Evolutionary conservation across 1,140 invertebrate genomes (phyloP), one percentile per base, ranked within the genome.

Genomic region (Carposina sasakii): DNA sequence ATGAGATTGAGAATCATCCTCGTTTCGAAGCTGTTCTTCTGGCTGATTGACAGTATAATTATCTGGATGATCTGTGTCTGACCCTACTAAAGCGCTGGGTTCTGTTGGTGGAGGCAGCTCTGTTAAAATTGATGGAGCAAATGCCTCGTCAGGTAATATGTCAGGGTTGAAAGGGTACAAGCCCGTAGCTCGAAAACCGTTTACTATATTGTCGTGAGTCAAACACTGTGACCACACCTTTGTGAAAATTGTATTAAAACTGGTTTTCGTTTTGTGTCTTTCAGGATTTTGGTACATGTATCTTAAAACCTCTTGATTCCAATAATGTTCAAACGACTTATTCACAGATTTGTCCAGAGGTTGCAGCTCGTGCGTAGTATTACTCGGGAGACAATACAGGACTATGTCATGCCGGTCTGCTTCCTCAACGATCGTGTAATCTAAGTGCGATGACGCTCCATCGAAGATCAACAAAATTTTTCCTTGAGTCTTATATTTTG

Each of bases 291-390:
- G 33, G 16, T 36, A 36, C 19, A 17, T 17, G 19, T 36, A 36
- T 16, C 1, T 3, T n/a, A 67, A 19, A 1, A 56, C 30, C 41
- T 70, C 64, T 16, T 52, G 24, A 52, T 72, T 64, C 71, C 71
- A 76, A 24, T 57, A 44, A 28, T 58, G 48, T 48, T 76, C 70
- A 42, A 64, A 76, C 26, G 61, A 57, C 36, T 53, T 52, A 52
- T 56, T 63, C 13, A 73, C 64, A 6, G 60, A 19, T 59, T 71
- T 73, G 50, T 77, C 62, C 16, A 84, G 48, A 0, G 73, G 74
- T 50, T 85, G 81, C 9, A 83, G 48, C 48, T 83, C 73, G 44
- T 83, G 76, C 0, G 69, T 81, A 0, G 67, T 78, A 40, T 79
- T 83, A 5, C 51, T 60, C 10, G 71, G 69, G 41, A 82, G 54